Evolutionary conservation across 1,140 invertebrate genomes (phyloP), one percentile per base, ranked within the genome.

Genomic region (Microplitis demolitor): DNA sequence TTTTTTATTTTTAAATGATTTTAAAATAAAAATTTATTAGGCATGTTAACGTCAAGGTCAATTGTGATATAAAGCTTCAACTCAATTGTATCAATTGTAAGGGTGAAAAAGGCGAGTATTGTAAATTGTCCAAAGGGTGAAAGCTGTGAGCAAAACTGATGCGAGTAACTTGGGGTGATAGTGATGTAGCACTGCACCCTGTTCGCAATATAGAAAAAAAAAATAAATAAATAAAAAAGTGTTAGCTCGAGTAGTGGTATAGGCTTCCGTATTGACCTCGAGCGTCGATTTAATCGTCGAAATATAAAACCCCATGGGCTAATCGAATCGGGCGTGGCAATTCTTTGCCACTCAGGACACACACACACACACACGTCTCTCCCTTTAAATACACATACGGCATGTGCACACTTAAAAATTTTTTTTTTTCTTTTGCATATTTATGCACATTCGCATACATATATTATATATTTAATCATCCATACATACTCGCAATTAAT

Each of bases 211-310:
- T 45, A 39, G 51, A 45, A 66, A 66, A 45, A 53, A 51, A 66
- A 24, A 14, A 35, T 6, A 31, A 63, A 31, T 9, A 24, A 51
- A 51, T 45, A 11, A 45, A 33, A 24, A 53, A 16, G 16, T 13
- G 24, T 9, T 33, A 24, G n/a, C 31, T 39, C 45, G 64, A 61
- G 58, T 24, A 24, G 24, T 24, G 24, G 24, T 61, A 4, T 3
- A 61, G 58, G 24, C 31, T 33, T 13, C 16, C 4, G 33, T 66
- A 66, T 66, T 66, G 64, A 66, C 64, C 64, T 66, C 64, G 31
- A 39, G 64, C 64, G 64, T 66, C 64, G 64, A 66, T 66, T 66
- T 66, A 66, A 66, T 51, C 64, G 64, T 66, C 64, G 39, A 66
- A 53, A 66, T 66, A 66, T 45, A 66, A 66, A 45, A 39, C 13